Conservation (phyloP, 92 coral and sea anemone genomes). For the Zoanthus solanderi region DNA sequence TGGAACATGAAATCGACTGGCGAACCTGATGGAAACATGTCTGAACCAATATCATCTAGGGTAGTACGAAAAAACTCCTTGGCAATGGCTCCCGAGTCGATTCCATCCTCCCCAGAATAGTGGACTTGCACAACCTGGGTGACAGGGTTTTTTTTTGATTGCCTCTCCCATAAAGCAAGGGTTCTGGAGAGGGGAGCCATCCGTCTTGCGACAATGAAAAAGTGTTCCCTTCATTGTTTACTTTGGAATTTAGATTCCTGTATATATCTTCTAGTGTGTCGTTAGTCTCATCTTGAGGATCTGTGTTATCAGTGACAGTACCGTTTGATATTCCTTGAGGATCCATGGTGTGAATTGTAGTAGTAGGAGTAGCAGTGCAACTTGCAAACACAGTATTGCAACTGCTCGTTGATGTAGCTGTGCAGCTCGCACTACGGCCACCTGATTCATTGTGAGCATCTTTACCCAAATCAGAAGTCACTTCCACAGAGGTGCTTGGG, state of each 20-base stretch:
- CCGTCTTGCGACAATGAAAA: conserved; percentile 39
- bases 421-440: conserved; percentile 20
- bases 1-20: conserved; percentile 48
- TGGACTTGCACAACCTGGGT: conserved; percentile 46
- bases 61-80: conserved; percentile 50
- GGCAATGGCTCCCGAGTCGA: conserved; percentile 56
- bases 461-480: conserved; percentile 10
- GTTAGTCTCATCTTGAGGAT: conserved; percentile 26
- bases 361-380: conserved; percentile 22
- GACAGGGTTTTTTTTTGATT: conserved; percentile 39
- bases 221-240: conserved; percentile 22
- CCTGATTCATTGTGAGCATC: conserved; percentile 47
- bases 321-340: conserved; percentile 27
- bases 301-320: conserved; percentile 18
- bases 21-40: conserved; percentile 43
- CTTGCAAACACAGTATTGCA: not conserved
- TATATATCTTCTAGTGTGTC: conserved; percentile 26
- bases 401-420: conserved; percentile 15
- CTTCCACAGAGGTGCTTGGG: conserved; percentile 17
- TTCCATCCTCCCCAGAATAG: conserved; percentile 49
- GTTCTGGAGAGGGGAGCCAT: conserved; percentile 48
- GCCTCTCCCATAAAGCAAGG: conserved; percentile 54
- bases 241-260: conserved; percentile 28
- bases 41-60: conserved; percentile 43
- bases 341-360: conserved; percentile 20